Evolutionary conservation across 2,113 vertebrate species (phyloP), one percentile per base, ranked within the genome.

Genomic region (Gobio gobio): DNA sequence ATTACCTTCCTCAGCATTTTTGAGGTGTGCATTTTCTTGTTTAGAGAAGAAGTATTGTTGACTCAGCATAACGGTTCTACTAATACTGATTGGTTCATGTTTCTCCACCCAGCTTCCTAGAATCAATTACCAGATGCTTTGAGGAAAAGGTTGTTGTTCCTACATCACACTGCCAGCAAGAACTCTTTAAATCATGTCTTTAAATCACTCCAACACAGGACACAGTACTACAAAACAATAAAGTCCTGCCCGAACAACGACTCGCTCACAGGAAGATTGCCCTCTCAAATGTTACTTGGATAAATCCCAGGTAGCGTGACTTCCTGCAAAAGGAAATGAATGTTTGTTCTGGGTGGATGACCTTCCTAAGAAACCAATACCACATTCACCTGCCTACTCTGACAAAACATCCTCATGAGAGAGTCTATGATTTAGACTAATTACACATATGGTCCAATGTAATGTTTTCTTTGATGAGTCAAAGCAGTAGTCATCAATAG

Each of bases 321-420:
- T 78, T 83, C 79, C 73, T 82, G n/a, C 22, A 10, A 66, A 24
- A 58, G 76, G 47, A 86, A 49, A 83, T 78, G 1, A 78, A 76
- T 77, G 74, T 83, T 85, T 78, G 78, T 83, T 59, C 47, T 85
- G 79, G 74, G 43, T 16, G 18, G 36, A 54, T 74, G 83, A 82
- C 26, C 1, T 51, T 78, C 51, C 74, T 73, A 24, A 78, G 80
- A 70, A 85, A 26, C 49, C 26, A 61, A 76, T 75, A 74, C 83
- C 72, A 78, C 70, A 76, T n/a, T 68, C 63, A 70, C 45, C 59
- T 82, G 64, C 63, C 45, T 20, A 63, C 43, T 13, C 64, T 24
- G 63, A 43, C 47, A 82, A 56, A 18, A 24, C 7, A 82, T 82
- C 29, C 43, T 66, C 26, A 13, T 16, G 18, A 82, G 63, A 24